Percentiles rank a stretch among this genome's conserved stretches.
Evolutionary conservation across 2,888 invertebrate genomes (phyloP).

Genomic region (Apocheima hispidaria): DNA sequence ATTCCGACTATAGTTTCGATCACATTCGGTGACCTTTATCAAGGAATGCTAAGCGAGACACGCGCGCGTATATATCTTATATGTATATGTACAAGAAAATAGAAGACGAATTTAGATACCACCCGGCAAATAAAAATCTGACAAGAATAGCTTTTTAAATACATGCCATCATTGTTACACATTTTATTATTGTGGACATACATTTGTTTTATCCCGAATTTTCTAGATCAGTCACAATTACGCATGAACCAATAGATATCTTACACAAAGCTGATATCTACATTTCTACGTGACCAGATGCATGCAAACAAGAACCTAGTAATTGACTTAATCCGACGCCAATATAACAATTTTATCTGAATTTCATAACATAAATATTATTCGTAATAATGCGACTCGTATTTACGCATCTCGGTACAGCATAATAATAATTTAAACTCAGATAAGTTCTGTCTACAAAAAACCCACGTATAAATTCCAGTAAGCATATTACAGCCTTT

Average conservation of each 20-base stretch:
- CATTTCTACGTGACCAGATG: constrained; percentile 53
- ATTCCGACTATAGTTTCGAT: no score
- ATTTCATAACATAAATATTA: constrained; percentile 35
- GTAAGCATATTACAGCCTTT: constrained; percentile 2
- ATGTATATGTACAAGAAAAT: no score
- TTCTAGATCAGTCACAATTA: constrained; percentile 5
- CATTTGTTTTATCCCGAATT: neutral
- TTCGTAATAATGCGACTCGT: constrained; percentile 30
- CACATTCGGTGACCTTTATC: no score
- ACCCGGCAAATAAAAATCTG: no score
- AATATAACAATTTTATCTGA: constrained; percentile 29
- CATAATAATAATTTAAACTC: constrained; percentile 20
- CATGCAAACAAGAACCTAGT: constrained; percentile 46
- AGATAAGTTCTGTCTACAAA: constrained; percentile 34
- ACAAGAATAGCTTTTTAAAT: no score
- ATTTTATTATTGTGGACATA: no score
- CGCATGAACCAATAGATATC: neutral
- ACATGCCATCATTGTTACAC: no score
- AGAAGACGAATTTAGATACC: no score
- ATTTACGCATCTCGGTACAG: constrained; percentile 27
- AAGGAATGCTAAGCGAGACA: no score
- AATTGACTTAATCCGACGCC: constrained; percentile 14
- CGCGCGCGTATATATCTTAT: no score
- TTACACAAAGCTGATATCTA: constrained; percentile 32
- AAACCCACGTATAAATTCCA: constrained; percentile 8